Conservation (phyloP, 2,888 invertebrate species). For the Protophormia terraenovae region DNA sequence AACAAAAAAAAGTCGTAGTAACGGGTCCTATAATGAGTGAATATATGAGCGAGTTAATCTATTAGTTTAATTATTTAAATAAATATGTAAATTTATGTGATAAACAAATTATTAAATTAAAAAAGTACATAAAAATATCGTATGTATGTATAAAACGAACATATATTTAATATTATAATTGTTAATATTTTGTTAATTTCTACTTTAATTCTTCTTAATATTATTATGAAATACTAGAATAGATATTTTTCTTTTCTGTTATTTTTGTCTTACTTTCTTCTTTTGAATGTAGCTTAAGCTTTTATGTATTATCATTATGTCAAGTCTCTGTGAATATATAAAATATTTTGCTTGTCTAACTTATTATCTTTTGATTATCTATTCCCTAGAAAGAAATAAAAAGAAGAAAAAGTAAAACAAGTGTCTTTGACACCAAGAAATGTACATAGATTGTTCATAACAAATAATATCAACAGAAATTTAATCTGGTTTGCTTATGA, state of each 20-base stretch:
- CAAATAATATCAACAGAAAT: background rate
- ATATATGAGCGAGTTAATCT: background rate
- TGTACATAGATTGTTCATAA: no score
- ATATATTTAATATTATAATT: conserved; percentile 15
- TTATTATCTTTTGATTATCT: background rate
- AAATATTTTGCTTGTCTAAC: conserved; percentile 13
- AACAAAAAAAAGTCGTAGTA: background rate
- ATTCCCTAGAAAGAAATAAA: background rate
- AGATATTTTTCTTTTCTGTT: background rate
- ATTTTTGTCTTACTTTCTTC: background rate
- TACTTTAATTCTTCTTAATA: conserved; percentile 1
- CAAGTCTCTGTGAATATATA: conserved; percentile 21
- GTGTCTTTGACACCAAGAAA: background rate
- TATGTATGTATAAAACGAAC: conserved; percentile 24
- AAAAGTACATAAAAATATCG: background rate
- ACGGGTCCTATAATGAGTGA: background rate
- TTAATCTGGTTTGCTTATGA: conserved; percentile 5
- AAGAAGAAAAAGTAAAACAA: conserved; percentile 1
- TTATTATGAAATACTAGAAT: background rate
- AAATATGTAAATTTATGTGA: conserved; percentile 50
- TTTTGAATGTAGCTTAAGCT: conserved; percentile 35
- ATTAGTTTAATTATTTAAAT: conserved; percentile 54
- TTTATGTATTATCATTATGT: conserved; percentile 28
- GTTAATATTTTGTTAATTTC: conserved; percentile 34
- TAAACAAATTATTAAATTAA: conserved; percentile 47